These are phyloP conservation scores for Clarias platycephalus DNA, from an alignment of 2,797 vertebrate genomes.

Conservation along the genomic window DNA sequence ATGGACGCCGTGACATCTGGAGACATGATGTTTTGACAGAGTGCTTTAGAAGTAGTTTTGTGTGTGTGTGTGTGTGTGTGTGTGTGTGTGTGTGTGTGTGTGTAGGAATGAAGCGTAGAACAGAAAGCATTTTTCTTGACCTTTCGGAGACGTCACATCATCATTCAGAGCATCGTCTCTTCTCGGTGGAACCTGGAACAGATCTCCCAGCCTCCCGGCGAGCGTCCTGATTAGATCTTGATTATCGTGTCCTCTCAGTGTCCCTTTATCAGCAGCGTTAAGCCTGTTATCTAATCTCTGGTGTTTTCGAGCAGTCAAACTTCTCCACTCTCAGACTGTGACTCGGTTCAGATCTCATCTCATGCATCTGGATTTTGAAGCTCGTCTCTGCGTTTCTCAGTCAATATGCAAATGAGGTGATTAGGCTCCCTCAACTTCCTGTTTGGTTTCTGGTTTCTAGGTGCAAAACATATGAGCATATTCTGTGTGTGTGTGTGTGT, in stretches of 20 bases:
- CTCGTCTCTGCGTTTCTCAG: background rate
- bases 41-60: background rate
- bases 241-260: background rate
- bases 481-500: too few relatives aligned
- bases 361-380: background rate
- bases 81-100: too few relatives aligned
- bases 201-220: background rate
- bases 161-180: background rate
- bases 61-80: too few relatives aligned
- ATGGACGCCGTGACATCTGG: conserved; percentile 16
- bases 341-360: background rate
- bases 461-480: background rate
- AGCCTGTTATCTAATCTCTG: background rate
- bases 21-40: conserved; percentile 49
- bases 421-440: background rate
- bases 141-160: background rate
- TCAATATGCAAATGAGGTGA: background rate
- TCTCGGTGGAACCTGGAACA: background rate
- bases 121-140: background rate
- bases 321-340: background rate
- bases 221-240: conserved; percentile 20
- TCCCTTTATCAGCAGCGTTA: background rate
- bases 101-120: background rate
- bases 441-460: background rate
- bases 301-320: background rate